Percentiles rank a stretch among this genome's conserved stretches.
Conservation (phyloP, 2,113 vertebrate species). For the Procavia capensis region DNA sequence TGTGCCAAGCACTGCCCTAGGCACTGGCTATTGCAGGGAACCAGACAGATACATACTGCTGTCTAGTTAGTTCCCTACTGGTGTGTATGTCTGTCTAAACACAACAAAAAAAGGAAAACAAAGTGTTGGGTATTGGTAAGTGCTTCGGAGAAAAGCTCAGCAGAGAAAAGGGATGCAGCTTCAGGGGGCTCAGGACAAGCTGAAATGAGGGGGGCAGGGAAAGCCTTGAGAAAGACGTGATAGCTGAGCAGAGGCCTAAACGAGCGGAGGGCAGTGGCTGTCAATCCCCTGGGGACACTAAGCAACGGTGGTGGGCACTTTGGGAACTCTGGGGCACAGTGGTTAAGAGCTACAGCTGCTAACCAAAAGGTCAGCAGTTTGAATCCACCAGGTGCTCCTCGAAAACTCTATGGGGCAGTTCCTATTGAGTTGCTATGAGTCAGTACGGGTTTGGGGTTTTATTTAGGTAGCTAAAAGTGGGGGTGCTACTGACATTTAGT, state of each 20-base stretch:
- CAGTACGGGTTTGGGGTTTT: too few relatives aligned
- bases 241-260: not conserved
- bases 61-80: too few relatives aligned
- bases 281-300: not conserved
- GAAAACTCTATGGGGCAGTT: too few relatives aligned
- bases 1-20: too few relatives aligned
- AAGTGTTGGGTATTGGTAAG: not conserved
- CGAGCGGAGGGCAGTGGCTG: not conserved
- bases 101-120: not conserved
- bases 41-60: not conserved
- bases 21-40: not conserved
- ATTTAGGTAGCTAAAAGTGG: too few relatives aligned
- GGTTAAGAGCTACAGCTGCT: too few relatives aligned
- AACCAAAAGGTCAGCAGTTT: too few relatives aligned
- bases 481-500: not conserved
- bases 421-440: too few relatives aligned
- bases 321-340: too few relatives aligned
- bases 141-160: accelerated
- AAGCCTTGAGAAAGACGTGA: not conserved
- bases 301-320: accelerated
- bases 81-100: too few relatives aligned
- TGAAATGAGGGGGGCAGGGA: not conserved
- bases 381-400: too few relatives aligned
- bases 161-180: not conserved
- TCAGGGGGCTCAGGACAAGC: accelerated